Evolutionary conservation across 2,113 vertebrate species (phyloP).

Genomic region (Rhinoptilus africanus): DNA sequence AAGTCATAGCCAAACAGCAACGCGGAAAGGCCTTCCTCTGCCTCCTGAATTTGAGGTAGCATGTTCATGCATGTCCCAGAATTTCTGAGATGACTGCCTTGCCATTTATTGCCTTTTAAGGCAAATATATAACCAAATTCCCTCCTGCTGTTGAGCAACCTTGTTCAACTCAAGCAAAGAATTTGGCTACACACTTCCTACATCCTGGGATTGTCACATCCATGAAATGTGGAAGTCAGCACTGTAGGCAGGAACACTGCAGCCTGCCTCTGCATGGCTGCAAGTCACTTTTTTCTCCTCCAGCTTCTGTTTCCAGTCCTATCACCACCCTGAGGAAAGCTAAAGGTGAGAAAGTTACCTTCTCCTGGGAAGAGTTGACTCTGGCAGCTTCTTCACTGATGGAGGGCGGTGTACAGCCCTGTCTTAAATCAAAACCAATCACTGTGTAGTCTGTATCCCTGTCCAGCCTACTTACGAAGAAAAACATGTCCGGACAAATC

Average conservation of each 20-base stretch:
- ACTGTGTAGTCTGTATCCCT: neutral
- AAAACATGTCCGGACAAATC: accelerated
- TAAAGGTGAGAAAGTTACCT: neutral
- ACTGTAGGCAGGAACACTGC: neutral
- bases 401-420: accelerated
- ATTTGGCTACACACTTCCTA: neutral
- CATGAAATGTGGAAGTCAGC: neutral
- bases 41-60: neutral
- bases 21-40: neutral
- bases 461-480: neutral
- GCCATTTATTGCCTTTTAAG: neutral
- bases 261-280: neutral
- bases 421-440: neutral
- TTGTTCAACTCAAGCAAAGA: neutral
- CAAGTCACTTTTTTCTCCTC: neutral
- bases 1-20: neutral
- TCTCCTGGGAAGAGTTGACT: neutral
- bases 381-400: neutral
- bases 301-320: neutral
- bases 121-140: neutral
- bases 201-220: neutral
- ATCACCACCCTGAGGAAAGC: neutral
- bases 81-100: neutral
- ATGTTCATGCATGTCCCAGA: neutral
- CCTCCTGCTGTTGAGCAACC: neutral